These are phyloP conservation scores for Eupithecia pulchellata DNA, from an alignment of 2,888 invertebrate species.

Conservation along the genomic window DNA sequence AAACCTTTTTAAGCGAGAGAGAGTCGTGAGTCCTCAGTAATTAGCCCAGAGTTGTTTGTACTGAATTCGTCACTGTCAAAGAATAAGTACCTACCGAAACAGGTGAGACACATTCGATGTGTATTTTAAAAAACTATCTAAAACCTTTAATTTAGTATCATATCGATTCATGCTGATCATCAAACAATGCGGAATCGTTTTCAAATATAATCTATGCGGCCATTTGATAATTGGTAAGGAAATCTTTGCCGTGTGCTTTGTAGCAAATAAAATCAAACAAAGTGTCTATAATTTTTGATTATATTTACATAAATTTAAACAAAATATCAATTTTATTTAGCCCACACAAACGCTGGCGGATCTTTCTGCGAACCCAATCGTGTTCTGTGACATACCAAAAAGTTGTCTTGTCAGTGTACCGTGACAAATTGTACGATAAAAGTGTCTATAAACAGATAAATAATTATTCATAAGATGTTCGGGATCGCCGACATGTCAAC, in stretches of 20 bases:
- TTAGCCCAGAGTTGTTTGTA: constrained; percentile 74
- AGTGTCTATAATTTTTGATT: not conserved
- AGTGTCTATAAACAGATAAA: constrained; percentile 46
- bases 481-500: constrained; percentile 52
- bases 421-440: constrained; percentile 83
- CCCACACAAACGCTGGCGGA: not conserved
- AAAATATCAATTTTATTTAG: not conserved
- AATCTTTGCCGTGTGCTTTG: not conserved
- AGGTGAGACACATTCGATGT: not conserved
- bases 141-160: not conserved
- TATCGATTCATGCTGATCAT: not conserved
- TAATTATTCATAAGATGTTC: constrained; percentile 62
- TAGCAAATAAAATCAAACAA: not conserved
- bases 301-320: not conserved
- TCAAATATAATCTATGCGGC: not conserved
- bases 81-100: constrained; percentile 38
- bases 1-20: constrained; percentile 79
- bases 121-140: not conserved
- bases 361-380: not conserved
- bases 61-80: constrained; percentile 56
- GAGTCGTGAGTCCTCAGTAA: constrained; percentile 82
- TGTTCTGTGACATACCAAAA: constrained; percentile 71
- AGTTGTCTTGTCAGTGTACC: constrained; percentile 65
- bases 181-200: not conserved
- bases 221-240: not conserved